Conservation (phyloP, 2,113 vertebrate genomes). For the Zosterops japonicus region DNA sequence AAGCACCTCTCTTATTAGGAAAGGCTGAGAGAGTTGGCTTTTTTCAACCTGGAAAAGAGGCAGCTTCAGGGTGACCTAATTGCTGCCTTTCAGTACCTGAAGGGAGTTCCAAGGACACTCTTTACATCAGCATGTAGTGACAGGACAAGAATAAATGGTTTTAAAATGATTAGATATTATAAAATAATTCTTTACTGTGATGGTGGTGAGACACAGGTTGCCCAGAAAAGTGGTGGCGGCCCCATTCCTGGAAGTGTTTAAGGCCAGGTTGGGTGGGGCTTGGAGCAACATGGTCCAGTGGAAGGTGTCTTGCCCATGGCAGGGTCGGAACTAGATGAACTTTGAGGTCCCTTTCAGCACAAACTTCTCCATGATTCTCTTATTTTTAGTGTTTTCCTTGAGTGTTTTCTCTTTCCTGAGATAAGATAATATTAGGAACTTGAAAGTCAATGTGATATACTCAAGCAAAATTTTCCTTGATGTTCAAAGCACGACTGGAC, state of each 20-base stretch:
- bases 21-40: not conserved
- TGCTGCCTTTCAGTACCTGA: not conserved
- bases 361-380: not conserved
- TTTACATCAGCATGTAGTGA: not conserved
- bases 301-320: not conserved
- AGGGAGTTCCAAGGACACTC: not conserved
- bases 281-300: not conserved
- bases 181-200: not conserved
- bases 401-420: not conserved
- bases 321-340: not conserved
- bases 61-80: fast-evolving
- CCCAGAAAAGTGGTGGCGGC: not conserved
- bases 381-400: not conserved
- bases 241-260: not conserved
- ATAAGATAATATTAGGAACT: not conserved
- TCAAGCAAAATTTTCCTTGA: not conserved
- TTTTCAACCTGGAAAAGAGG: not conserved
- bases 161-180: not conserved
- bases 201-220: no score
- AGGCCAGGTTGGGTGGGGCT: not conserved
- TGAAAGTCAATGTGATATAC: not conserved
- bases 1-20: not conserved
- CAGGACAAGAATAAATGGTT: not conserved
- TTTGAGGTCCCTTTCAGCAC: not conserved
- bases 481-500: not conserved